These are phyloP conservation scores for Ectemnius lituratus DNA, from an alignment of 2,888 invertebrate species.

Conservation along the genomic window DNA sequence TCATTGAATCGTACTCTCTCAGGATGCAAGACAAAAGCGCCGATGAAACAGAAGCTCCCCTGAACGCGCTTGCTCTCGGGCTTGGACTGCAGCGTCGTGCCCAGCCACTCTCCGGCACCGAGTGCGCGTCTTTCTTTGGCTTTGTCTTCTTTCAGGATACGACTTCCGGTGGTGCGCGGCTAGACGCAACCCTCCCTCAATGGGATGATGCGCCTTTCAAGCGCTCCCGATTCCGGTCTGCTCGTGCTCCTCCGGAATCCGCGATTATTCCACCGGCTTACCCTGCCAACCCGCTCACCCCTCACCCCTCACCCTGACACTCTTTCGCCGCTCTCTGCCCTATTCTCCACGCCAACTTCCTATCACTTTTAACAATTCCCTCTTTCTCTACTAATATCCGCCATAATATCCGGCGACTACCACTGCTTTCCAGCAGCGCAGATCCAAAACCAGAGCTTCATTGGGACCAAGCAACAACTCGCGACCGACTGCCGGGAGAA, in stretches of 20 bases:
- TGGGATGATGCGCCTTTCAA: constrained; percentile 75
- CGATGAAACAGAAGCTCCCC: constrained; percentile 76
- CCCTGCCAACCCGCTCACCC: constrained; percentile 36
- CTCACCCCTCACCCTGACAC: too few species aligned
- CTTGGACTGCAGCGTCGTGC: constrained; percentile 10
- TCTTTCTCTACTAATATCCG: constrained; percentile 21
- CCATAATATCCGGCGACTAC: too few species aligned
- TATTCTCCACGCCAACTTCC: constrained; percentile 50
- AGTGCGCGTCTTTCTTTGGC: constrained; percentile 69
- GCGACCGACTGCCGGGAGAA: too few species aligned
- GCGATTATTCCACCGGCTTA: constrained; percentile 69
- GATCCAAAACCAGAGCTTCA: too few species aligned
- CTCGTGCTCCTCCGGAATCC: constrained; percentile 52
- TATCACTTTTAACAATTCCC: constrained; percentile 58
- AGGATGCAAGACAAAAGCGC: constrained; percentile 77
- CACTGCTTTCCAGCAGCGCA: too few species aligned
- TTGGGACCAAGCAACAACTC: too few species aligned
- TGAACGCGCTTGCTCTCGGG: too few species aligned
- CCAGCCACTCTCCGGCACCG: constrained; percentile 48
- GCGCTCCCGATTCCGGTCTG: constrained; percentile 10
- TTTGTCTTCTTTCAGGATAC: constrained; percentile 75
- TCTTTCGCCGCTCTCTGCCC: background rate
- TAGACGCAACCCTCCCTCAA: constrained; percentile 69
- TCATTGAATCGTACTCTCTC: constrained; percentile 73
- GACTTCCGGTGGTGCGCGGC: constrained; percentile 75